These are phyloP conservation scores for Drosophila kikkawai DNA, from an alignment of 1,140 invertebrate genomes.

Conservation along the genomic window DNA sequence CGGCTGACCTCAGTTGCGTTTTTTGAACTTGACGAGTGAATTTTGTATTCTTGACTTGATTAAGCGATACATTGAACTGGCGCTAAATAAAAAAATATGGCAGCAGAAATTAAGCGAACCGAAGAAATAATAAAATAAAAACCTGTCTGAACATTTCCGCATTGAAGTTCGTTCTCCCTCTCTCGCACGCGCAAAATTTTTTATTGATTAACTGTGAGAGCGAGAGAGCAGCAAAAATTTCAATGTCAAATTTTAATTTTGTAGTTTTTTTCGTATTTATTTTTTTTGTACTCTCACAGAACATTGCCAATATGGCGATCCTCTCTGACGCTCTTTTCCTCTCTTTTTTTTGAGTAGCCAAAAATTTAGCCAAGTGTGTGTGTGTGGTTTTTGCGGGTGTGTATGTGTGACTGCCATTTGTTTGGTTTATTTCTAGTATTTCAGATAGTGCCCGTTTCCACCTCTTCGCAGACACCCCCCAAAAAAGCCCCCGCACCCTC, in stretches of 20 bases:
- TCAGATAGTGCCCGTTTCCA: conserved; percentile 63
- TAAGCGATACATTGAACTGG: conserved; percentile 76
- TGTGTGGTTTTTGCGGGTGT: conserved; percentile 19
- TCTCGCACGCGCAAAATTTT: conserved; percentile 65
- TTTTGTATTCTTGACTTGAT: conserved; percentile 59
- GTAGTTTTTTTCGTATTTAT: conserved; percentile 45
- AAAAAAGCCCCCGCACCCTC: neutral
- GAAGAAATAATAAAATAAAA: conserved; percentile 24
- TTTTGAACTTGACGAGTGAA: conserved; percentile 64
- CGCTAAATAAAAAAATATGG: conserved; percentile 28
- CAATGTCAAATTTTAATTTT: conserved; percentile 84
- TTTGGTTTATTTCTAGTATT: conserved; percentile 72
- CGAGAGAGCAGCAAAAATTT: conserved; percentile 57
- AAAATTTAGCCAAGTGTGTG: conserved; percentile 50
- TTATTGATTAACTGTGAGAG: conserved; percentile 65
- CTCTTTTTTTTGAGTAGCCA: conserved; percentile 46
- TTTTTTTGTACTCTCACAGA: conserved; percentile 64
- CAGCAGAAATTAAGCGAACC: conserved; percentile 10
- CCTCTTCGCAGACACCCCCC: conserved; percentile 24
- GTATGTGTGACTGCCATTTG: conserved; percentile 57
- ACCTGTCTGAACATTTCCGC: conserved; percentile 80
- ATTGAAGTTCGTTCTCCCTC: conserved; percentile 51
- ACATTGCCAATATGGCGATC: conserved; percentile 70
- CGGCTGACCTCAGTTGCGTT: conserved; percentile 72
- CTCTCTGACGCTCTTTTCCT: conserved; percentile 9